Conservation (phyloP, 1,140 invertebrate genomes). For the Heliothis virescens region DNA sequence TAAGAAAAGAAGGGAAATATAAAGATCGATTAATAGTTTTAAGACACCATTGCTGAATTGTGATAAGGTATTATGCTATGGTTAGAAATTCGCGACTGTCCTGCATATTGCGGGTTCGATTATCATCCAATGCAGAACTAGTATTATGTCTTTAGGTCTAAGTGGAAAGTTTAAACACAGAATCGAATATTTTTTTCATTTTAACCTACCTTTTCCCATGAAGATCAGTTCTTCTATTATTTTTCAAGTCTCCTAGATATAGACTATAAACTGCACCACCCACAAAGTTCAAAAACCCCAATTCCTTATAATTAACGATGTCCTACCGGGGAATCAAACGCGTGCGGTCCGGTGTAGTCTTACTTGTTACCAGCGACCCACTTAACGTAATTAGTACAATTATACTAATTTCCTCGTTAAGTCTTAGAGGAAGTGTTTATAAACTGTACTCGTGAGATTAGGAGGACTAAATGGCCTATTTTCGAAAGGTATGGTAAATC, state of each 20-base stretch:
- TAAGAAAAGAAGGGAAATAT: not conserved
- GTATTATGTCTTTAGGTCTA: too few relatives aligned
- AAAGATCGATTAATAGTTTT: not conserved
- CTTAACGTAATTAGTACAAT: constrained; percentile 41
- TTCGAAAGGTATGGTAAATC: not conserved
- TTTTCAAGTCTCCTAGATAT: not conserved
- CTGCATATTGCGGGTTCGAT: too few relatives aligned
- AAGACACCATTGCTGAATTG: not conserved
- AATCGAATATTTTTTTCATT: too few relatives aligned
- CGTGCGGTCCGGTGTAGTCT: constrained; percentile 35
- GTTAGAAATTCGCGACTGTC: too few relatives aligned
- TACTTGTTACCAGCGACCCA: constrained; percentile 44
- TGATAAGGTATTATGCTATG: too few relatives aligned
- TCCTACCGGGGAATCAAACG: constrained; percentile 27
- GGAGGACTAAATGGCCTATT: not conserved
- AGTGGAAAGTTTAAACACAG: too few relatives aligned
- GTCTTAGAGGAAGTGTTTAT: constrained; percentile 39
- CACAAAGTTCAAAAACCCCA: constrained; percentile 32
- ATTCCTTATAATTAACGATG: constrained; percentile 21
- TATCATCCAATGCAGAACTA: too few relatives aligned
- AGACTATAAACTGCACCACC: constrained; percentile 16
- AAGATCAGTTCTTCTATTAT: too few relatives aligned
- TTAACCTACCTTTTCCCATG: too few relatives aligned
- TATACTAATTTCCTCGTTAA: constrained; percentile 48
- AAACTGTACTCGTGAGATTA: constrained; percentile 11